Evolutionary conservation across 2,797 vertebrate genomes (phyloP).

Genomic region (Crossoptilon crossoptilon): DNA sequence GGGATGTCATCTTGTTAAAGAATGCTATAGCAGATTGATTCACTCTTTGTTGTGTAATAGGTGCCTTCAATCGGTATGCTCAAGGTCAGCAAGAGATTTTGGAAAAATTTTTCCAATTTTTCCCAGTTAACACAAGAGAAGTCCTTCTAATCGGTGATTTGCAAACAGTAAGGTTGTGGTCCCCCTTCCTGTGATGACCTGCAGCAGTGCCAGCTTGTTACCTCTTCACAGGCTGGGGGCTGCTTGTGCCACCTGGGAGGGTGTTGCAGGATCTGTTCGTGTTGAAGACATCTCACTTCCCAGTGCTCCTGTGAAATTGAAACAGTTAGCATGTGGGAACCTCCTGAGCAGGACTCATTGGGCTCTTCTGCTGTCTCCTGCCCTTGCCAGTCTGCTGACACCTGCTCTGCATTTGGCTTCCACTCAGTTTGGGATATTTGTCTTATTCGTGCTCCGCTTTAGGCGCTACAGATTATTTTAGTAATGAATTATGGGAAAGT

Average conservation of each 20-base stretch:
- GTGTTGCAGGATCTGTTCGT: accelerated
- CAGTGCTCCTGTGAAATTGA: accelerated
- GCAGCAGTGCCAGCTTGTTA: background rate
- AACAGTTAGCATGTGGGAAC: accelerated
- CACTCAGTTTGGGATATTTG: background rate
- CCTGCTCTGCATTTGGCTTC: accelerated
- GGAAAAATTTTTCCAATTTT: slow-evolving; percentile 57
- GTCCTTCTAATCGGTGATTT: slow-evolving; percentile 49
- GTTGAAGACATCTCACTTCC: background rate
- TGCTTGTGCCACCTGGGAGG: background rate
- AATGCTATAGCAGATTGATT: background rate
- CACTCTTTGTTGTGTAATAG: slow-evolving; percentile 45
- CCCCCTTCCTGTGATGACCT: slow-evolving; percentile 40
- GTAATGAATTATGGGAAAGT: background rate
- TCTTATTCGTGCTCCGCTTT: background rate
- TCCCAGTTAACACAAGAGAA: slow-evolving; percentile 59
- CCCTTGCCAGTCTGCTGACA: background rate
- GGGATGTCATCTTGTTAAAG: slow-evolving; percentile 51
- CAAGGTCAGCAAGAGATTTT: slow-evolving; percentile 69
- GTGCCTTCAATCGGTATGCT: slow-evolving; percentile 37
- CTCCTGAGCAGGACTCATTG: accelerated
- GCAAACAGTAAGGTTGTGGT: slow-evolving; percentile 52
- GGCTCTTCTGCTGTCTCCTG: background rate
- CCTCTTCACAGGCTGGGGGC: background rate
- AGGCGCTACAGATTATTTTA: background rate